Base-by-base conservation (phyloP, 92 coral and sea anemone species). In the Hydrozoanthus gracilis region DNA sequence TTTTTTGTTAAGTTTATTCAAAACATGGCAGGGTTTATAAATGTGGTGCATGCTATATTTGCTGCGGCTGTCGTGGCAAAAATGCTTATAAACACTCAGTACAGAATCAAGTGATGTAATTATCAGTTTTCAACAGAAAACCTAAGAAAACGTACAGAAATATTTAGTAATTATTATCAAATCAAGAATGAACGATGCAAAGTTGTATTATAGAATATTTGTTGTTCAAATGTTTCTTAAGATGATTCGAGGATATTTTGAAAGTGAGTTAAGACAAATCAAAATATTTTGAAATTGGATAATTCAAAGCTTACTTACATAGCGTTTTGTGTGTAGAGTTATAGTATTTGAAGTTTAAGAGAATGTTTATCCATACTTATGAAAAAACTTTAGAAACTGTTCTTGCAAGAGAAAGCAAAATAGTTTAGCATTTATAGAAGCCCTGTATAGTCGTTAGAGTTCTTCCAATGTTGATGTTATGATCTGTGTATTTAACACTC, bases 231-330 rank as follows among this genome's bases (percentile, higher is more conserved):
- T 78, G 87, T 74, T 72, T 27, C 66, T 51, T 58, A 64, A 16
- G 80, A 86, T 92, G 98, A 95, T 95, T 93, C 88, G 88, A 86
- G 86, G 91, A 92, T 93, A 94, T 92, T 92, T 94, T 92, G 95
- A 91, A 27, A 77, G 90, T 88, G 88, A 78, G 90, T 77, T 87
- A 91, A 91, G 88, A 91, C 84, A 82, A 95, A 95, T 95, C 98
- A 95, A 95, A 95, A 95, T 95, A 95, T 95, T 95, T 95, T 95
- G 94, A 95, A 95, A 95, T 90, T 83, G 92, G 93, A 95, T 92
- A 85, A 88, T 78, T 73, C 86, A 79, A 85, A 69, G 91, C 84
- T 95, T 85, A 90, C 84, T 65, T 80, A 80, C 73, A 80, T 64
- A 80, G 74, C 45, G 46, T 64, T 47, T 65, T 80, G 47, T 65